Conservation (phyloP, 2,113 vertebrate genomes). For the Pedionomus torquatus region DNA sequence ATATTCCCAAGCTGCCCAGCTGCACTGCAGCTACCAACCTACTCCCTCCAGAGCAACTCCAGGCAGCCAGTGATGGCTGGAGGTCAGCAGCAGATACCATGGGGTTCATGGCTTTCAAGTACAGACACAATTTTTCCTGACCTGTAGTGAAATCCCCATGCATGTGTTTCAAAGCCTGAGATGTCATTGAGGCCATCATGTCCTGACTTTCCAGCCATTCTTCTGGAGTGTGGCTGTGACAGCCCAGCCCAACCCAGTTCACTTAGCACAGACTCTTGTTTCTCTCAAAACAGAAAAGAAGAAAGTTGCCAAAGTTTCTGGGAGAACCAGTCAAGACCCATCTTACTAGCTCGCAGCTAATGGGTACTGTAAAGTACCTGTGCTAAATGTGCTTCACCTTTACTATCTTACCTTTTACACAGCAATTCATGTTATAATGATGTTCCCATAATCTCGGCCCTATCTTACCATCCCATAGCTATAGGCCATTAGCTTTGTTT, state of each 20-base stretch:
- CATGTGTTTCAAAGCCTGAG: neutral
- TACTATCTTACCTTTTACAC: conserved; percentile 44
- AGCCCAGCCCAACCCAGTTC: neutral
- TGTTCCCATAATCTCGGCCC: conserved; percentile 47
- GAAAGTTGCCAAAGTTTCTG: conserved; percentile 41
- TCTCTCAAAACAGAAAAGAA: conserved; percentile 38
- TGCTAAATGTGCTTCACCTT: conserved; percentile 46
- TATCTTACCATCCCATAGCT: conserved; percentile 54
- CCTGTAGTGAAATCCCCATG: neutral
- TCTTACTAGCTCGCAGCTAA: conserved; percentile 45
- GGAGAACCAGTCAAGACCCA: conserved; percentile 63
- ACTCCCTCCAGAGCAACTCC: fast-evolving
- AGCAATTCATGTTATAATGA: conserved; percentile 32
- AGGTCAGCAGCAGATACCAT: neutral
- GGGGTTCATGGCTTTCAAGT: neutral
- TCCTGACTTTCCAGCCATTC: neutral
- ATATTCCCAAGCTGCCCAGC: conserved; percentile 11
- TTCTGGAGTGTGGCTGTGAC: neutral
- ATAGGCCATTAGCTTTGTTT: conserved; percentile 30
- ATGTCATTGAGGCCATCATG: neutral
- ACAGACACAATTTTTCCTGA: neutral
- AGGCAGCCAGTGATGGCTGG: fast-evolving
- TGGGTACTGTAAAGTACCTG: neutral
- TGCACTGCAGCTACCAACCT: neutral
- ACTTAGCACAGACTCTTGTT: neutral